Base-by-base conservation (phyloP, 2,888 invertebrate species). In the Cheilosia variabilis region DNA sequence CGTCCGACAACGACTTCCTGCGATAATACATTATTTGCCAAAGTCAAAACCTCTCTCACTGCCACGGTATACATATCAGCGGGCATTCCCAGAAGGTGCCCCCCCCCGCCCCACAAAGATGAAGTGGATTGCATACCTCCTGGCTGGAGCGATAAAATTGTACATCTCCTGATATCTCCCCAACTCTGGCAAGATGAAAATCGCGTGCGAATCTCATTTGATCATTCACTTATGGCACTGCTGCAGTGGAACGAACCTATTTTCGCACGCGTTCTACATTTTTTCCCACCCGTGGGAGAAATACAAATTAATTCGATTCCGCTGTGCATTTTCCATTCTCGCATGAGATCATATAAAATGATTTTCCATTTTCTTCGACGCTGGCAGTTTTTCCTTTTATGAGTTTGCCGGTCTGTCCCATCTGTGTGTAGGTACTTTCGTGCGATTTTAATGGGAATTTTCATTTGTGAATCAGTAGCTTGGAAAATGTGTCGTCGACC, bases 231-330 rank as follows among this genome's bases (percentile, higher is more conserved):
- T 82, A 76, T 53, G 53, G 60, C 43, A 62, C 43, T 7, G 37
- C n/a, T 6, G 52, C 73, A 57, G 55, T 52, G 72, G 58, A 55
- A 72, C 60, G 66, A 72, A 43, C 72, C 22, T 53, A 43, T 83
- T 83, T 77, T 83, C 82, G 65, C 82, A 77, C 81, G 81, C 75
- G 76, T 76, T 65, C 72, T 45, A 76, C 69, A 68, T 68, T 57
- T 68, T 57, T 53, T 60, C 34, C 57, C 58, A 58, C 58, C 82
- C 77, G 60, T 83, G 82, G 77, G 77, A 83, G 76, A 77, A 72
- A 83, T 57, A 41, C 19, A 52, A 62, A 83, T 83, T 83, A 83
- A 83, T 77, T 72, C 72, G 62, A 72, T 72, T 77, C 65, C 72
- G 68, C 52, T 77, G 60, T 77, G 62, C 58, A 73, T 34, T 58